A percentile compares a stretch with the other conserved stretches of the same genome.
These are phyloP conservation scores for Channa striata DNA, from an alignment of 2,797 vertebrate genomes.

Conservation along the genomic window DNA sequence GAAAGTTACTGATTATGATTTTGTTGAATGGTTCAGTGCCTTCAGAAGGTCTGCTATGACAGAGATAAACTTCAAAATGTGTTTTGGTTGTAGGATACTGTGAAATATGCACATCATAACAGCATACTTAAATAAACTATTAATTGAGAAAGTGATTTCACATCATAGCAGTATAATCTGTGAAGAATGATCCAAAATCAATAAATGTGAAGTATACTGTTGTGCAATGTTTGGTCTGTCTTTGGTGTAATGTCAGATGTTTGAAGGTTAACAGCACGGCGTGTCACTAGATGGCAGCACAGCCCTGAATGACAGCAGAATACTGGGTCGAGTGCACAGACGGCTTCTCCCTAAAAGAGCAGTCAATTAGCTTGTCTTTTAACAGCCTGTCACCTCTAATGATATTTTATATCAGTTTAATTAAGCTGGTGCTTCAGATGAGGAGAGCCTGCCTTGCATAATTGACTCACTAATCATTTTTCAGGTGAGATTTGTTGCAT, in stretches of 20 bases:
- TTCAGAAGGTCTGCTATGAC: constrained; percentile 21
- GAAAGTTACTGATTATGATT: background rate
- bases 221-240: background rate
- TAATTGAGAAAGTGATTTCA: background rate
- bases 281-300: constrained; percentile 74
- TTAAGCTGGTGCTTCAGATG: constrained; percentile 72
- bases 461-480: constrained; percentile 71
- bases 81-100: background rate
- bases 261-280: background rate
- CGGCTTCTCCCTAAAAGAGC: constrained; percentile 7
- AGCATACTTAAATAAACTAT: constrained; percentile 13
- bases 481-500: constrained; percentile 67
- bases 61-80: constrained; percentile 2
- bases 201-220: constrained; percentile 40
- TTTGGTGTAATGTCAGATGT: background rate
- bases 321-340: background rate
- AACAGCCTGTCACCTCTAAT: constrained; percentile 75
- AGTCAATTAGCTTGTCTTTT: constrained; percentile 66
- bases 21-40: constrained; percentile 52
- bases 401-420: constrained; percentile 78
- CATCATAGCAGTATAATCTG: background rate
- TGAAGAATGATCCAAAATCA: constrained; percentile 10
- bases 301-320: constrained; percentile 15
- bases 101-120: background rate
- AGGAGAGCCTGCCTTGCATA: constrained; percentile 62